Percentiles rank a stretch among this genome's conserved stretches.
Evolutionary conservation across 2,888 invertebrate species (phyloP).

Genomic region (Platycnemis pennipes): DNA sequence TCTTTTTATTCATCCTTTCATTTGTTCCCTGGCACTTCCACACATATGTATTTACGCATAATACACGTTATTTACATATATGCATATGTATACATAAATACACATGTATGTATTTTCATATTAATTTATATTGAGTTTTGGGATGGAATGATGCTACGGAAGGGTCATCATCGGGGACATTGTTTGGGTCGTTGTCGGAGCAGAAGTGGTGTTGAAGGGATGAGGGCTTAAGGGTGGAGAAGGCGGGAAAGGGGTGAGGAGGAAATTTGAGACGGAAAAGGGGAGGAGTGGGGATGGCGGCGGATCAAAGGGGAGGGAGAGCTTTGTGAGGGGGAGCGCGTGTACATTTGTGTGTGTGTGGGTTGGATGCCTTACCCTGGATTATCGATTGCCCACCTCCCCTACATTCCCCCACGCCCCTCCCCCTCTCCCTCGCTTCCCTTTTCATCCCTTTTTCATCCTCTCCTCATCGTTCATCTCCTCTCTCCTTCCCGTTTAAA

Average conservation of each 20-base stretch:
- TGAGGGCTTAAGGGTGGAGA: not conserved
- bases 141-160: no score
- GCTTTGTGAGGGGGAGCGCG: not conserved
- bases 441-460: not conserved
- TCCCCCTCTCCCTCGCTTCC: not conserved
- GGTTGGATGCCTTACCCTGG: constrained; percentile 59
- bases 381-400: constrained; percentile 46
- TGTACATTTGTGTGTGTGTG: not conserved
- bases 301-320: not conserved
- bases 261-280: not conserved
- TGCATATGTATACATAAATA: no score
- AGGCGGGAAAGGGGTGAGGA: not conserved
- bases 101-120: no score
- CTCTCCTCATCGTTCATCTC: not conserved
- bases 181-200: no score
- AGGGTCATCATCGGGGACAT: no score
- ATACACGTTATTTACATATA: no score
- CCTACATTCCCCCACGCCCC: not conserved
- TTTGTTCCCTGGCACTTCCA: no score
- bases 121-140: no score
- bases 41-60: no score
- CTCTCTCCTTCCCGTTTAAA: not conserved
- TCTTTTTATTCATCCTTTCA: no score
- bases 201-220: not conserved
- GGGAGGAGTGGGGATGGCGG: not conserved